These are phyloP conservation scores for Eupithecia subfuscata DNA, from an alignment of 2,888 invertebrate genomes.

Conservation along the genomic window DNA sequence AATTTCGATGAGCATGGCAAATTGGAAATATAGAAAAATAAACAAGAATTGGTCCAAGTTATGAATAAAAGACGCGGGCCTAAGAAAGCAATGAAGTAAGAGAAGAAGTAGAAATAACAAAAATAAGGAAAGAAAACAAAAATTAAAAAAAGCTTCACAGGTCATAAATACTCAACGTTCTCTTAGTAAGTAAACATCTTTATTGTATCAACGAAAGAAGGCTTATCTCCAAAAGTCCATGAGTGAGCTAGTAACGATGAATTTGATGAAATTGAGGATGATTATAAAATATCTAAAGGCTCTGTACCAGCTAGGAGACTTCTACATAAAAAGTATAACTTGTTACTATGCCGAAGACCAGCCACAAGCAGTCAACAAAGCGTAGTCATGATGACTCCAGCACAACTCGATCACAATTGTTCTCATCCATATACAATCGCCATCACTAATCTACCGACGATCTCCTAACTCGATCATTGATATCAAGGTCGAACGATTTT, in stretches of 20 bases:
- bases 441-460: conserved; percentile 60
- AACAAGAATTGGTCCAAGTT: background rate
- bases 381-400: conserved; percentile 13
- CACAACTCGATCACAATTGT: conserved; percentile 16
- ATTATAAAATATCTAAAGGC: background rate
- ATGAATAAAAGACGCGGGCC: background rate
- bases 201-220: background rate
- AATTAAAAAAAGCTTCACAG: background rate
- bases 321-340: background rate
- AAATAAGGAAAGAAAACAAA: background rate
- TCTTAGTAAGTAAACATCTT: background rate
- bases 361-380: background rate
- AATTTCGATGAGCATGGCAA: conserved; percentile 2
- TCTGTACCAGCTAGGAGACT: background rate
- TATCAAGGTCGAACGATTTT: conserved; percentile 65
- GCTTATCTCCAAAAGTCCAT: background rate
- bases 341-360: background rate
- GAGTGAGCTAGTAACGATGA: background rate
- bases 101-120: background rate
- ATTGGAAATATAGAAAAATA: background rate
- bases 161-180: background rate
- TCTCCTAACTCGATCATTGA: conserved; percentile 60
- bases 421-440: conserved; percentile 34
- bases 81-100: background rate
- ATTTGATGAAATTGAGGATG: background rate